These are phyloP conservation scores for Microplitis demolitor DNA, from an alignment of 1,140 invertebrate species.

Conservation along the genomic window DNA sequence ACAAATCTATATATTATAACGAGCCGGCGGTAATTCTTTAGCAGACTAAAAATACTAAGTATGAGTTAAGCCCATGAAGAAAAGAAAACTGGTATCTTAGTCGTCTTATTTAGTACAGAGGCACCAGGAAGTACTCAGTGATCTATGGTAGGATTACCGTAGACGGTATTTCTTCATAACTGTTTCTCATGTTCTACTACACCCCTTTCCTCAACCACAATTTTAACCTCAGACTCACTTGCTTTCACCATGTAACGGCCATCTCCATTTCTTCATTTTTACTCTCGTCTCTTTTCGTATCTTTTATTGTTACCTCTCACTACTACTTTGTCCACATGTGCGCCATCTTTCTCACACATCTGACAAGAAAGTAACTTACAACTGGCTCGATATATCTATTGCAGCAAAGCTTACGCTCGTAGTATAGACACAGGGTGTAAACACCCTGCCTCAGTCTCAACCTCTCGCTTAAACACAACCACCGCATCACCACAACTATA, in stretches of 20 bases:
- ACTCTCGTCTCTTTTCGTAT: conserved; percentile 4
- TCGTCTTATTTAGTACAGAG: background rate
- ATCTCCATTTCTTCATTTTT: background rate
- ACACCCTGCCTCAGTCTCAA: background rate
- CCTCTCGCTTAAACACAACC: background rate
- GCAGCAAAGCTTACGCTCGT: background rate
- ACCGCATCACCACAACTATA: background rate
- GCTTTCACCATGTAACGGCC: too few relatives aligned
- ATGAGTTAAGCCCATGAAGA: conserved; percentile 45
- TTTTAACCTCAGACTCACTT: too few relatives aligned
- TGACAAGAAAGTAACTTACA: conserved; percentile 4
- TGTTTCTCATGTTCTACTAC: conserved; percentile 30
- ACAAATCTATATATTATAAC: background rate
- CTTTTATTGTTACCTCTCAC: background rate
- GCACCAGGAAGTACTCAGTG: conserved; percentile 24
- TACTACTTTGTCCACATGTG: background rate
- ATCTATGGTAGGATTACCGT: conserved; percentile 40
- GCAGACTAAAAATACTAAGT: conserved; percentile 29
- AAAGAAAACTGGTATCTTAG: conserved; percentile 22
- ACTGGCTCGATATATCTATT: background rate
- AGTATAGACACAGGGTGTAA: background rate
- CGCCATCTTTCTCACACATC: background rate
- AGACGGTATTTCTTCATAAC: conserved; percentile 42
- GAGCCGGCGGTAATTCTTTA: conserved; percentile 17
- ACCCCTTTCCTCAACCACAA: conserved; percentile 31